Conservation (phyloP, 2,113 vertebrate species). For the Scomber japonicus region DNA sequence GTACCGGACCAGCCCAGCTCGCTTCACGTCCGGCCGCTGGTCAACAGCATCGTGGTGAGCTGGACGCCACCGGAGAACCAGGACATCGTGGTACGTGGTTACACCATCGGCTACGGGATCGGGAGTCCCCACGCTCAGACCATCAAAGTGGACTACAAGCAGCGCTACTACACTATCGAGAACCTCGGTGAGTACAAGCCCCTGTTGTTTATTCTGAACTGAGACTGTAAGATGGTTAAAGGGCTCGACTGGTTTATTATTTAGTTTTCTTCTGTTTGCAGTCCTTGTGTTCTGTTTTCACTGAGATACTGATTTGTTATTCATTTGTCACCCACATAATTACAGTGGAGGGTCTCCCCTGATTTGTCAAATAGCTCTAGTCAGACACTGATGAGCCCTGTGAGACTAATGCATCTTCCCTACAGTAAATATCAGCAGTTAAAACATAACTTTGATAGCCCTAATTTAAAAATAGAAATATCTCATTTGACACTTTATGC, state of each 20-base stretch:
- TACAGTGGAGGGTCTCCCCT: background rate
- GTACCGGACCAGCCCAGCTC: slow-evolving; percentile 97
- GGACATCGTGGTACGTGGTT: slow-evolving; percentile 96
- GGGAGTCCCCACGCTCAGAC: slow-evolving; percentile 97
- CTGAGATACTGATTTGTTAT: background rate
- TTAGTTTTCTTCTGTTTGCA: background rate
- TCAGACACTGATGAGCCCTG: slow-evolving; percentile 3
- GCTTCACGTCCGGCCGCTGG: slow-evolving; percentile 93
- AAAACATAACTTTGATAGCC: background rate
- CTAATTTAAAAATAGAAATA: background rate
- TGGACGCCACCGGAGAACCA: slow-evolving; percentile 99
- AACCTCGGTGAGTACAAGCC: slow-evolving; percentile 89
- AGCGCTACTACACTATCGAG: slow-evolving; percentile 98
- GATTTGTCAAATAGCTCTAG: background rate
- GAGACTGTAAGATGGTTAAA: too few relatives aligned
- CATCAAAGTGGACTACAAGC: slow-evolving; percentile 98
- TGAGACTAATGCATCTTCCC: background rate
- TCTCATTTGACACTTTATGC: slow-evolving; percentile 6
- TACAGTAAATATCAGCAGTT: slow-evolving; percentile 12
- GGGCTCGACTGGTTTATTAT: background rate
- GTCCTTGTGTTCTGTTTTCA: background rate
- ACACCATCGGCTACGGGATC: slow-evolving; percentile 94
- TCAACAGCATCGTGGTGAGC: slow-evolving; percentile 97
- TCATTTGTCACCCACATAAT: background rate
- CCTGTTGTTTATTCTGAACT: background rate